Evolutionary conservation across 2,797 vertebrate species (phyloP), one percentile per base, ranked within the genome.

Genomic region (Hydrocynus forskahlii): DNA sequence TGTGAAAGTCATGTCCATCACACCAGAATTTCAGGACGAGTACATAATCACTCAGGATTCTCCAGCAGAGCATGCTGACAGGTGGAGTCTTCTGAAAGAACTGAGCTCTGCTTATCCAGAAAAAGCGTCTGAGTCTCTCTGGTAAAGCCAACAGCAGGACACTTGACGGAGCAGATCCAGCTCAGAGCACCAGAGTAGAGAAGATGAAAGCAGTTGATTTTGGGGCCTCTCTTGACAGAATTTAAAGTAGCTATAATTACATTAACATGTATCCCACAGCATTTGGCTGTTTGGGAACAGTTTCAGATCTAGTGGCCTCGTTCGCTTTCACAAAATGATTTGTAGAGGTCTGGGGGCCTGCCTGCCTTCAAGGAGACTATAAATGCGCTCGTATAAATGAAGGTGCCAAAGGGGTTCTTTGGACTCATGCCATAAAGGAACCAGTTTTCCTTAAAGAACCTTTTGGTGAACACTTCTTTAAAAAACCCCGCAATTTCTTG

Each of bases 181-280:
- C 43, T 79, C 43, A 71, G 25, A 38, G 17, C 35, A 55, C 29
- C 29, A 67, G 17, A 67, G 50, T 21, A 72, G 13, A 29, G 5
- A 7, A 72, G n/a, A 57, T 64, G 60, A 55, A 74, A 55, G 60
- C 54, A 50, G 50, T 72, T 52, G 48, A 55, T n/a, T n/a, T 38
- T 29, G 38, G 63, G 35, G 40, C 19, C 9, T 13, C 52, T 74
- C 60, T 35, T 67, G 16, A 48, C 38, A 57, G 2, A 52, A 55
- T 64, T 45, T 23, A 50, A 69, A 38, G 4, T 29, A 21, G 25
- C 43, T 23, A 7, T 59, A 76, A 72, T 63, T 16, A 43, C 43
- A 16, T 48, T 4, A 76, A n/a, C 52, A 25, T 66, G 23, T n/a
- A 7, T 60, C 9, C 16, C 8, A 71, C 29, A 60, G 38, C 17